A percentile compares a stretch with the other conserved stretches of the same genome.
phyloP scores from a whole-genome alignment of 2,797 vertebrate species.

The Falco rusticolus region DNA sequence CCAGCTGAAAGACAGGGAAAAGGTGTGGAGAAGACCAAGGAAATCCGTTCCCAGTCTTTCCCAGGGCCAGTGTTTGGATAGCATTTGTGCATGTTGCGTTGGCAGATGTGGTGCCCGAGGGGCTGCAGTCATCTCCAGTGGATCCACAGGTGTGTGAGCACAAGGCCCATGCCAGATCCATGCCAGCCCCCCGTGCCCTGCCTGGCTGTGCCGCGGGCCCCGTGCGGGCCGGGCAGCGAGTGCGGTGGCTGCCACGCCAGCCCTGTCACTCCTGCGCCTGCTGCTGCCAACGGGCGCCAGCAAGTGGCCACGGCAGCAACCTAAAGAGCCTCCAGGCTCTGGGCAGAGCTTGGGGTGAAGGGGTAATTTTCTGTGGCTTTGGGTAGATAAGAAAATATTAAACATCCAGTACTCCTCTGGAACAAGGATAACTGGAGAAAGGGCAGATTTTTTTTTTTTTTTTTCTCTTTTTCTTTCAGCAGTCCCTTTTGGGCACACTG shows the following conservation, averaged over 20 bases:
- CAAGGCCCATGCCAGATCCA: rapidly evolving
- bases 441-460: background rate
- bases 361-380: background rate
- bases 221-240: rapidly evolving
- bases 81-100: rapidly evolving
- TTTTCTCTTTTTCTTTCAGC: background rate
- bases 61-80: background rate
- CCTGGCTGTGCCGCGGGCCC: background rate
- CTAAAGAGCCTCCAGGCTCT: background rate
- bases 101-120: background rate
- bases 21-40: background rate
- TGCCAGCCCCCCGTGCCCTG: background rate
- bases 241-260: background rate
- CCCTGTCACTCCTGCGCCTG: background rate
- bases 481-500: background rate
- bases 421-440: background rate
- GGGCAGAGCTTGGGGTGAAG: background rate
- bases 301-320: rapidly evolving
- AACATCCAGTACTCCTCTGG: background rate
- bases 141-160: background rate
- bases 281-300: background rate
- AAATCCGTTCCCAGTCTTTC: background rate
- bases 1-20: background rate
- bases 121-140: background rate
- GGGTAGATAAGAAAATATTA: background rate